Evolutionary conservation across 1,140 invertebrate genomes (phyloP).

Genomic region (Diploscapter pachys): DNA sequence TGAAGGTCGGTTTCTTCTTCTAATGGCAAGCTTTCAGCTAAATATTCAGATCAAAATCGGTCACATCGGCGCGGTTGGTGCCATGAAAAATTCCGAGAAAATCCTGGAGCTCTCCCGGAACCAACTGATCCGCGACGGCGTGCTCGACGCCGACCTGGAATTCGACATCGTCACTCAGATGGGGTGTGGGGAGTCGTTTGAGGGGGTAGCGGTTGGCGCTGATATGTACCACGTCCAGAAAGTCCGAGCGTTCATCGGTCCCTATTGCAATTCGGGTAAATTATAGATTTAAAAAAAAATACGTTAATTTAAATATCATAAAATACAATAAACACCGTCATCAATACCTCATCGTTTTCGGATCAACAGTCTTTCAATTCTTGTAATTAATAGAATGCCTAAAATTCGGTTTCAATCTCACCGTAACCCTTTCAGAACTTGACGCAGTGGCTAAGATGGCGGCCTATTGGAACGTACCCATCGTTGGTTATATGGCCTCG

Average conservation of each 20-base stretch:
- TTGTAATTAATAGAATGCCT: conserved; percentile 1
- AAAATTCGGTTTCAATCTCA: conserved; percentile 7
- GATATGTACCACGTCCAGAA: conserved; percentile 59
- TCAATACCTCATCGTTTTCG: conserved; percentile 10
- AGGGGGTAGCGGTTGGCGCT: conserved; percentile 56
- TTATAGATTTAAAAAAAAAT: not conserved
- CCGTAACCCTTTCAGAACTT: conserved; percentile 43
- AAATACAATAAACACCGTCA: conserved; percentile 3
- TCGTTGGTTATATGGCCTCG: conserved; percentile 54
- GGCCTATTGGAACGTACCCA: conserved; percentile 49
- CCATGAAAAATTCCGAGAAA: conserved; percentile 39
- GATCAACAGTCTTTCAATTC: not conserved
- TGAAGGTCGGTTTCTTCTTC: too few species aligned
- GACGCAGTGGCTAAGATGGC: conserved; percentile 51
- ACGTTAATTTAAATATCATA: not conserved
- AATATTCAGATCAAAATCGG: conserved; percentile 26
- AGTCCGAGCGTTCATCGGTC: conserved; percentile 55
- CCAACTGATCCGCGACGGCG: conserved; percentile 31
- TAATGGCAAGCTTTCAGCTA: too few species aligned
- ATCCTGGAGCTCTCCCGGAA: conserved; percentile 35
- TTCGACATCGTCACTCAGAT: conserved; percentile 36
- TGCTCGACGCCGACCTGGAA: conserved; percentile 38
- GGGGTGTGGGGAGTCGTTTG: conserved; percentile 54
- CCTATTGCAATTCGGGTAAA: conserved; percentile 48
- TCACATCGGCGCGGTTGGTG: conserved; percentile 39